Evolutionary conservation across 2,113 vertebrate genomes (phyloP).

Genomic region (Malurus alboscapulatus): DNA sequence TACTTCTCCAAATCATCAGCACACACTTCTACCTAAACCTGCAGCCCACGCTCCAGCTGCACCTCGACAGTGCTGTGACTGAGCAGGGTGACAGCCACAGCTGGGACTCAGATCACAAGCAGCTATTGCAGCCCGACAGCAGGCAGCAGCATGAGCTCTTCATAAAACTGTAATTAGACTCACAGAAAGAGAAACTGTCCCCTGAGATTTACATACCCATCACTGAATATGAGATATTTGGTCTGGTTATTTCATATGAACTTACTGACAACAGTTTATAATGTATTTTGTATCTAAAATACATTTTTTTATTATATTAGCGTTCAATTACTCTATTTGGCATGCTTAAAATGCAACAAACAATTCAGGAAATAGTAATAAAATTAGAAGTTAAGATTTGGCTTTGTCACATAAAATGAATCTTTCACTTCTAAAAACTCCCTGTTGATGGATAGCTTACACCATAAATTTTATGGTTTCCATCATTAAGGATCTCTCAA

Average conservation of each 20-base stretch:
- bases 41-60: neutral
- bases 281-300: neutral
- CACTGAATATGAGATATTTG: neutral
- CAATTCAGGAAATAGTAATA: neutral
- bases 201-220: neutral
- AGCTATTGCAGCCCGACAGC: neutral
- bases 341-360: neutral
- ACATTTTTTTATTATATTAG: neutral
- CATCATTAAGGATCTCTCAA: neutral
- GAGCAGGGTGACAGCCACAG: neutral
- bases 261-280: neutral
- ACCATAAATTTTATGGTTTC: neutral
- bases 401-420: neutral
- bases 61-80: neutral
- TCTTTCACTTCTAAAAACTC: neutral
- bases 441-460: neutral
- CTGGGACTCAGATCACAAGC: neutral
- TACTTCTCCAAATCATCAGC: neutral
- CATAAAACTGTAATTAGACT: neutral
- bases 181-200: neutral
- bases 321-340: neutral
- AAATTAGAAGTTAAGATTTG: neutral
- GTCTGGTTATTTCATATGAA: neutral
- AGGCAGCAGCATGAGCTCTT: neutral
- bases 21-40: neutral